These are phyloP conservation scores for Crotalus tigris DNA, from an alignment of 2,113 vertebrate genomes.

Conservation along the genomic window DNA sequence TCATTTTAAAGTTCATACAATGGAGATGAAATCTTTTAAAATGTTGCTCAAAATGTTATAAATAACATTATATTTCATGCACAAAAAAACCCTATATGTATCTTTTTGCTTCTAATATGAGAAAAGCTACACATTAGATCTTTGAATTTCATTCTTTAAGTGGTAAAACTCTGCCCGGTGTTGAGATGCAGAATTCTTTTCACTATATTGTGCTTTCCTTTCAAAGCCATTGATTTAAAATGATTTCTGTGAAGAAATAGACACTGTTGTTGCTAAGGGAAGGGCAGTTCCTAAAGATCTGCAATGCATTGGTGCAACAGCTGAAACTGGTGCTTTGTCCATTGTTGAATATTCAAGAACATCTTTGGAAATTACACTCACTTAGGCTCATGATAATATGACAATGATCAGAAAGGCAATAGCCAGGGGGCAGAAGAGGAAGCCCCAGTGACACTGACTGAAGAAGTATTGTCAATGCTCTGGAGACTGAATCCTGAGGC, in stretches of 20 bases:
- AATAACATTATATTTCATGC: background rate
- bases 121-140: background rate
- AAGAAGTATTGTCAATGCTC: background rate
- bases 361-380: background rate
- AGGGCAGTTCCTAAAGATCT: background rate
- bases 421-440: background rate
- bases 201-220: background rate
- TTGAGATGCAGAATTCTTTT: background rate
- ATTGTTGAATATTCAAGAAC: background rate
- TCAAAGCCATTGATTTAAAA: background rate
- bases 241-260: background rate
- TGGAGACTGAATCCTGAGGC: background rate
- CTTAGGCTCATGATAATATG: background rate
- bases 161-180: background rate
- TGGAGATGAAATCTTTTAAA: background rate
- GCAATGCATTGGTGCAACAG: background rate
- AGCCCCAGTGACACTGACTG: background rate
- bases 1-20: background rate
- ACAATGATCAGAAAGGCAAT: background rate
- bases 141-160: background rate
- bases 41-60: background rate
- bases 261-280: background rate
- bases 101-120: background rate
- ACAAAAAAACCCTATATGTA: background rate
- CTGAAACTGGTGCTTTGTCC: background rate